Base-by-base conservation (phyloP, 1,140 invertebrate genomes). In the Panulirus ornatus region DNA sequence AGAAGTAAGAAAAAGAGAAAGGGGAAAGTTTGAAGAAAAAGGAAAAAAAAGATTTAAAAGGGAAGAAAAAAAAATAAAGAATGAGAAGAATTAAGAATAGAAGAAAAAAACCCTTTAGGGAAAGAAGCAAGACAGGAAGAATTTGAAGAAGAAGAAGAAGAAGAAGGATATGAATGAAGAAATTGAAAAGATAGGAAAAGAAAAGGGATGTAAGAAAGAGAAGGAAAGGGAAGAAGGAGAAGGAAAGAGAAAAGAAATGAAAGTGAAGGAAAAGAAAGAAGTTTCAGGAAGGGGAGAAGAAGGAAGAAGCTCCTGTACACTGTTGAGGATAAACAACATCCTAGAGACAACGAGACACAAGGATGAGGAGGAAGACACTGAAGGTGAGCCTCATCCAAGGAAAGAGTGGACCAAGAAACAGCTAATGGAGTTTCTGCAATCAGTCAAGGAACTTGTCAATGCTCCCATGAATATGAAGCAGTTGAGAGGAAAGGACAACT, bases 1-100 rank as follows among this genome's bases (percentile, higher is more conserved):
- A 40, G n/a, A 38, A 38, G 73, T 36, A 22, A 42, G 40, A 76
- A 40, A 76, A 38, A 76, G 73, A 38, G 73, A 76, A 38, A 42
- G 73, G n/a, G 73, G 40, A 38, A 76, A 40, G 40, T 22, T 36
- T 27, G 40, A 22, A 36, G 40, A 42, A 38, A 42, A 40, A 76
- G 73, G 40, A 40, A 36, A 40, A 42, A 38, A 76, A 22, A 42
- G 40, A 42, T 30, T n/a, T 22, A 76, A 40, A 42, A 22, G 40
- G 73, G 40, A 40, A 38, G 73, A 76, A 38, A 27, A 71, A 27
- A 30, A 34, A 19, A 27, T 8, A 27, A 30, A 34, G 9, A 27
- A 30, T 8, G 70, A 71, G 14, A 71, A 34, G 27, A 34, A 19
- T 8, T 8, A 71, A 76, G 73, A 38, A 38, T 36, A 38, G 40